Evolutionary conservation across 2,888 invertebrate species (phyloP).

Genomic region (Synanthedon tipuliformis): DNA sequence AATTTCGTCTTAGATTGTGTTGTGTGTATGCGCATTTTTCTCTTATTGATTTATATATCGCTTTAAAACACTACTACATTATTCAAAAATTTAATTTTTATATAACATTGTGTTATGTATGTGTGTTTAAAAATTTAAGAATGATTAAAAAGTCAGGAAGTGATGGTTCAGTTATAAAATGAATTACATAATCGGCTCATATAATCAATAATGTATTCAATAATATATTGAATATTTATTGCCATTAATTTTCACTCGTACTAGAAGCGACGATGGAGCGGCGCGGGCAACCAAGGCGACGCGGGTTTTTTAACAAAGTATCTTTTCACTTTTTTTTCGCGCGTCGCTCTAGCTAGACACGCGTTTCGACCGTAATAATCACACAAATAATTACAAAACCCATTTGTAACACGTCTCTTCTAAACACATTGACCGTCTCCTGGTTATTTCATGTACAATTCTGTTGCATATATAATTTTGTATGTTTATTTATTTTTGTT

Average conservation of each 20-base stretch:
- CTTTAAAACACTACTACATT: too few species aligned
- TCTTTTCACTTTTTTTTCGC: conserved; percentile 67
- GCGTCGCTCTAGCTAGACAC: conserved; percentile 41
- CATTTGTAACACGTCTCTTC: conserved; percentile 27
- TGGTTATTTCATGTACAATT: conserved; percentile 16
- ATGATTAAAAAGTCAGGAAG: not conserved
- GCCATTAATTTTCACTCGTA: conserved; percentile 46
- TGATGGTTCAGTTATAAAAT: not conserved
- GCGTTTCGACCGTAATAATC: conserved; percentile 43
- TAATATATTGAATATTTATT: not conserved
- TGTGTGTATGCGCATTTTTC: not conserved
- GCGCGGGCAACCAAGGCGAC: conserved; percentile 4
- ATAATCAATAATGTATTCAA: not conserved
- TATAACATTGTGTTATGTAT: too few species aligned
- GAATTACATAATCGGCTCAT: not conserved
- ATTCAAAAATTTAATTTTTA: too few species aligned
- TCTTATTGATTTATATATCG: not conserved
- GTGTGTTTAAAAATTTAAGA: not conserved
- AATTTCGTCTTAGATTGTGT: conserved; percentile 14
- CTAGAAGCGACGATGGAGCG: conserved; percentile 20
- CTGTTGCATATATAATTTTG: conserved; percentile 25
- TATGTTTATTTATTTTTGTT: conserved; percentile 29
- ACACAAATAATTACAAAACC: conserved; percentile 24
- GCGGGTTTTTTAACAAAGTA: conserved; percentile 24
- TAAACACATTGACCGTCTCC: conserved; percentile 22